Evolutionary conservation across 2,888 invertebrate genomes (phyloP).

Genomic region (Archips crataeganus): DNA sequence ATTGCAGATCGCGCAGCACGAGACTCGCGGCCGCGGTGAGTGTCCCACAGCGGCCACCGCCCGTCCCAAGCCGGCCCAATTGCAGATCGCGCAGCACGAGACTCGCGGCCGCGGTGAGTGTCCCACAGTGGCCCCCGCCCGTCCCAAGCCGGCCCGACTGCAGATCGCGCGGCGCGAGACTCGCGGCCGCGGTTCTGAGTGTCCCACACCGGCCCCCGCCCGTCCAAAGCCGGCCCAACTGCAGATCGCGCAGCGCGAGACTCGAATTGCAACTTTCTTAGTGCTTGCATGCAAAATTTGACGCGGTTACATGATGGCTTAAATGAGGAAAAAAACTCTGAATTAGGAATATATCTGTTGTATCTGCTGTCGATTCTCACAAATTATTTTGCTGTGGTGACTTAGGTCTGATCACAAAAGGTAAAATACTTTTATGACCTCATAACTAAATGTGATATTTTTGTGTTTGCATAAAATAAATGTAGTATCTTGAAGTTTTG

Average conservation of each 20-base stretch:
- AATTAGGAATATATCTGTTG: conserved; percentile 29
- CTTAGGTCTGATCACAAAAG: neutral
- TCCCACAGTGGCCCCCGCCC: neutral
- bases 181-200: conserved; percentile 63
- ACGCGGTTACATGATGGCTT: neutral
- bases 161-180: conserved; percentile 72
- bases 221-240: conserved; percentile 75
- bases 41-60: neutral
- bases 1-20: conserved; percentile 72
- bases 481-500: neutral
- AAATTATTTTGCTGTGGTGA: too few relatives aligned
- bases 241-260: conserved; percentile 62
- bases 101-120: neutral
- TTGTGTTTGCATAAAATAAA: neutral
- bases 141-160: conserved; percentile 72
- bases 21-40: conserved; percentile 68
- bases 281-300: neutral
- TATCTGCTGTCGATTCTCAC: too few relatives aligned
- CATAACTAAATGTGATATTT: neutral
- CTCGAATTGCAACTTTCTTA: conserved; percentile 46
- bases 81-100: neutral
- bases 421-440: neutral
- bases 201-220: neutral
- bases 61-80: neutral
- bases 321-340: neutral